Conservation (phyloP, 1,140 invertebrate genomes). For the Trichoplusia ni region DNA sequence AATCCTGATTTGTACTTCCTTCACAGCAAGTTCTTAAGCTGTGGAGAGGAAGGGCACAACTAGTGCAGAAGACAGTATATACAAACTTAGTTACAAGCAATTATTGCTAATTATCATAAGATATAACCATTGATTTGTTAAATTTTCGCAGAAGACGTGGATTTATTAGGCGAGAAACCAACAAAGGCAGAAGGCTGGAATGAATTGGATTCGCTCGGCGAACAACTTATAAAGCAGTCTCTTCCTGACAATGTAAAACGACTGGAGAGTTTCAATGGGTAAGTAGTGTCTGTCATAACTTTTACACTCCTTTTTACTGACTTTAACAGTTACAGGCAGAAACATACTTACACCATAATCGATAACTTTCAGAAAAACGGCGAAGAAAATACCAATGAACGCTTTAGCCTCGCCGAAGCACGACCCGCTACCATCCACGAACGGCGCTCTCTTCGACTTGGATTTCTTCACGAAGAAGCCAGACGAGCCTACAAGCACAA, state of each 20-base stretch:
- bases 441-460: constrained; percentile 66
- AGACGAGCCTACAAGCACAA: constrained; percentile 41
- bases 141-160: constrained; percentile 58
- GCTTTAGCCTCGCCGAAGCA: constrained; percentile 76
- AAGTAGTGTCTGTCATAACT: not conserved
- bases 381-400: constrained; percentile 88
- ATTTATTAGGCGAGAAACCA: constrained; percentile 55
- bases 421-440: constrained; percentile 46
- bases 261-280: constrained; percentile 73
- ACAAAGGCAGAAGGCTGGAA: constrained; percentile 84
- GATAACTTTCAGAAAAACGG: constrained; percentile 78
- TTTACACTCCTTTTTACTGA: too few species aligned
- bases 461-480: constrained; percentile 76
- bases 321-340: too few species aligned
- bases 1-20: too few species aligned
- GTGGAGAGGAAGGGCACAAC: too few species aligned
- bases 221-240: constrained; percentile 87
- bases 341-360: not conserved
- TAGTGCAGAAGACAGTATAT: too few species aligned
- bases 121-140: constrained; percentile 8
- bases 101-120: too few species aligned
- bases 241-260: constrained; percentile 80
- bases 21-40: too few species aligned
- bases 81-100: too few species aligned
- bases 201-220: constrained; percentile 88